Percentiles rank a stretch among this genome's conserved stretches.
Evolutionary conservation across 2,113 vertebrate genomes (phyloP).

Genomic region (Rhegmatorhina hoffmannsi): DNA sequence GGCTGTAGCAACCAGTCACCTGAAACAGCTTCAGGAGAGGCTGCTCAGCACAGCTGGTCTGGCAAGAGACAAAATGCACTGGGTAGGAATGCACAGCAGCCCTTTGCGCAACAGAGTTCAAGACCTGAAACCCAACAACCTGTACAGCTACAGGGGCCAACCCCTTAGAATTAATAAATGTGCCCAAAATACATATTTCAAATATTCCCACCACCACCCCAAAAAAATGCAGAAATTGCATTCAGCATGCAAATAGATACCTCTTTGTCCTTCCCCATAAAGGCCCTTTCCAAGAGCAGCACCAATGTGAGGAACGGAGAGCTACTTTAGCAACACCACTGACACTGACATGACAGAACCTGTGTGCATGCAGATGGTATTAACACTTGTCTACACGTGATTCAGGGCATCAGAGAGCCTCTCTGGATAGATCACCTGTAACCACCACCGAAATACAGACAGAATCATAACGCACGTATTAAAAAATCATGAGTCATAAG

Average conservation of each 20-base stretch:
- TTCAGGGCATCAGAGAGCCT: background rate
- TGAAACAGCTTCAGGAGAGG: background rate
- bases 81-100: background rate
- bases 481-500: background rate
- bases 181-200: background rate
- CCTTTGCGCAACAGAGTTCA: background rate
- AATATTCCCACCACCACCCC: background rate
- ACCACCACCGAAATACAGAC: background rate
- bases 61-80: background rate
- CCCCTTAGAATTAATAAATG: background rate
- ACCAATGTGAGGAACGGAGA: background rate
- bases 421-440: background rate
- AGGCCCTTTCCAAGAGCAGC: background rate
- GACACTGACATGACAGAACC: background rate
- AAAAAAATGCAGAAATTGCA: background rate
- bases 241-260: background rate
- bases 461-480: background rate
- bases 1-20: background rate
- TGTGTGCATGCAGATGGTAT: background rate
- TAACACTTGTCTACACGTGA: background rate
- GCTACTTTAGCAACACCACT: background rate
- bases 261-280: background rate
- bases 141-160: background rate
- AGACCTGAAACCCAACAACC: conserved; percentile 8
- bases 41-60: background rate